Conservation (phyloP, 2,113 vertebrate species). For the Tachysurus vachellii region DNA sequence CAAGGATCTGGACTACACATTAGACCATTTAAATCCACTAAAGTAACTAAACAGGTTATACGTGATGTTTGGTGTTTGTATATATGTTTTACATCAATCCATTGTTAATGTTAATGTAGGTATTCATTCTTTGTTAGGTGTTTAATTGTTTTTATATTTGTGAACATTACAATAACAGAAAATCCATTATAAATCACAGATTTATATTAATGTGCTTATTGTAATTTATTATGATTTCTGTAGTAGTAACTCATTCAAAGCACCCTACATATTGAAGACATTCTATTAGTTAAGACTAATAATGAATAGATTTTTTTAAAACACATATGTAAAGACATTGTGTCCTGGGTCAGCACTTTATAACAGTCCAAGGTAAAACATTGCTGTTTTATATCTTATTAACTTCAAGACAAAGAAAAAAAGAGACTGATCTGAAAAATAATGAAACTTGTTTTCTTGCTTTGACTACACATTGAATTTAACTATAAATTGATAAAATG, state of each 20-base stretch:
- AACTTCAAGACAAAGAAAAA: background rate
- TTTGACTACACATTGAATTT: background rate
- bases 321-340: background rate
- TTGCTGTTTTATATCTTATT: background rate
- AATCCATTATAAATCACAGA: background rate
- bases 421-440: too few species aligned
- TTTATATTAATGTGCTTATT: background rate
- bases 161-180: background rate
- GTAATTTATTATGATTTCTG: background rate
- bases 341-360: background rate
- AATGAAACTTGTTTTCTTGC: background rate
- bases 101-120: constrained; percentile 1
- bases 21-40: constrained; percentile 58
- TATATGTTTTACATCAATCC: constrained; percentile 21
- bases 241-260: background rate
- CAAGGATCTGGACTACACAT: constrained; percentile 63
- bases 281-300: background rate
- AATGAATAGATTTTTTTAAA: background rate
- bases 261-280: background rate
- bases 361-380: background rate
- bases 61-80: constrained; percentile 41
- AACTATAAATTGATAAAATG: background rate
- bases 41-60: constrained; percentile 46
- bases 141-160: constrained; percentile 7
- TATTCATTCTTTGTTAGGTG: background rate